Percentiles rank a stretch among this genome's conserved stretches.
These are phyloP conservation scores for Oasisia sp. DNA, from an alignment of 2,888 invertebrate species.

Conservation along the genomic window DNA sequence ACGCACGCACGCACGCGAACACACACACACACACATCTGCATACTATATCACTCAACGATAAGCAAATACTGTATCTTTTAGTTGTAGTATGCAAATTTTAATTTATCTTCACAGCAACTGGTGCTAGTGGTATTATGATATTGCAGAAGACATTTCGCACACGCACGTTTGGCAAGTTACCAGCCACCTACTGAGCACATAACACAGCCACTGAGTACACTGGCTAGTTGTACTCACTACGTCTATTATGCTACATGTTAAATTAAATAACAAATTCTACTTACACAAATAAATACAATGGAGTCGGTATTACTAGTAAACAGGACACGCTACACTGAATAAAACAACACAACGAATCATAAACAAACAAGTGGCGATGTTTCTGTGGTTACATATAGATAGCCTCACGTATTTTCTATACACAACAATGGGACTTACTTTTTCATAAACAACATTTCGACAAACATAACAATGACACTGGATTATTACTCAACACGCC, in stretches of 20 bases:
- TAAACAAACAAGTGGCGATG: not conserved
- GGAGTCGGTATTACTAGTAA: not conserved
- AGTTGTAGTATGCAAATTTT: constrained; percentile 17
- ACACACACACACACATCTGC: too few species aligned
- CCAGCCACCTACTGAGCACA: not conserved
- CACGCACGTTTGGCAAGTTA: not conserved
- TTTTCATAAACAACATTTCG: constrained; percentile 6
- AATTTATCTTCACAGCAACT: not conserved
- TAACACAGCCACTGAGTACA: not conserved
- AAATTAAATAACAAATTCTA: constrained; percentile 17
- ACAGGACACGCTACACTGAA: not conserved
- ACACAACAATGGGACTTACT: not conserved
- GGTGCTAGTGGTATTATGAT: not conserved
- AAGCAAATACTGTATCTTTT: not conserved
- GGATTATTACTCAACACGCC: not conserved
- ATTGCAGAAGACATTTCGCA: not conserved
- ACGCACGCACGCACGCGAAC: too few species aligned
- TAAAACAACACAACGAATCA: not conserved
- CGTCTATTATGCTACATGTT: not conserved
- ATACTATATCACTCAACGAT: too few species aligned
- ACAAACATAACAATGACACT: constrained; percentile 4
- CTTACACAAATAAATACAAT: constrained; percentile 17
- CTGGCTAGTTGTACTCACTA: not conserved
- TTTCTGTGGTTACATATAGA: not conserved
- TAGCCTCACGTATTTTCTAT: not conserved